Conservation (phyloP, 64 coral and sea anemone species). For the Dendrophyllia cribrosa region DNA sequence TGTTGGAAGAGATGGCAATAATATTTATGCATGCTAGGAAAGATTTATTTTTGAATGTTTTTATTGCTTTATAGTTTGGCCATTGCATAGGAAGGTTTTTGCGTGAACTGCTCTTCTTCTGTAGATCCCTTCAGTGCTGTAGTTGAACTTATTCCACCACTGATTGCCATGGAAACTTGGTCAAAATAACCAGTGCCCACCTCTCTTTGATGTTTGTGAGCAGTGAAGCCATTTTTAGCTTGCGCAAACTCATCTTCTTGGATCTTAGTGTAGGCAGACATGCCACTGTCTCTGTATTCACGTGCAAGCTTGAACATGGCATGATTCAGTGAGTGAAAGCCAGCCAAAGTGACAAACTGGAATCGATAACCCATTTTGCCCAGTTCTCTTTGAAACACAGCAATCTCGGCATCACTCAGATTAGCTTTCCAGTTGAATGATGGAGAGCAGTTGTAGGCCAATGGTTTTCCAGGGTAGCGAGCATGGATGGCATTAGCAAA, state of each 20-base stretch:
- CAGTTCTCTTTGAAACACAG: conserved; percentile 91
- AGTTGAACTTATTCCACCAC: conserved; percentile 91
- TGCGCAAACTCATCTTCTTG: conserved; percentile 99
- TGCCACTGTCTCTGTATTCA: conserved; percentile 88
- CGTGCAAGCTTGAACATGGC: conserved; percentile 99
- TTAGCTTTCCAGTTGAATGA: conserved; percentile 99
- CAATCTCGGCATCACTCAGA: conserved; percentile 91
- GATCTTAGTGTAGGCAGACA: conserved; percentile 95
- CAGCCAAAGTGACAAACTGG: conserved; percentile 97
- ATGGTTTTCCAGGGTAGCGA: conserved; percentile 92
- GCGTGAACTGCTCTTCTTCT: conserved; percentile 95
- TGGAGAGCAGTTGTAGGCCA: conserved; percentile 98
- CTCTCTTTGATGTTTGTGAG: conserved; percentile 98
- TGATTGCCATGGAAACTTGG: conserved; percentile 91
- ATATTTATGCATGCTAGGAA: too few species aligned
- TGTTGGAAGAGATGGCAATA: too few species aligned
- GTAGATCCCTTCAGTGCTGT: conserved; percentile 94
- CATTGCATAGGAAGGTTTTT: conserved; percentile 37
- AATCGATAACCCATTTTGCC: conserved; percentile 97
- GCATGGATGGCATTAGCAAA: conserved; percentile 98
- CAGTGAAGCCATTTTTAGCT: conserved; percentile 91
- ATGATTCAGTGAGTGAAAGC: conserved; percentile 96
- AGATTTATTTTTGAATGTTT: not conserved
- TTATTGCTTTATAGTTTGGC: conserved; percentile 17
- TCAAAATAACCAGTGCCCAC: conserved; percentile 98